Base-by-base conservation (phyloP, 1,140 invertebrate species). In the Saxidomus purpurata region DNA sequence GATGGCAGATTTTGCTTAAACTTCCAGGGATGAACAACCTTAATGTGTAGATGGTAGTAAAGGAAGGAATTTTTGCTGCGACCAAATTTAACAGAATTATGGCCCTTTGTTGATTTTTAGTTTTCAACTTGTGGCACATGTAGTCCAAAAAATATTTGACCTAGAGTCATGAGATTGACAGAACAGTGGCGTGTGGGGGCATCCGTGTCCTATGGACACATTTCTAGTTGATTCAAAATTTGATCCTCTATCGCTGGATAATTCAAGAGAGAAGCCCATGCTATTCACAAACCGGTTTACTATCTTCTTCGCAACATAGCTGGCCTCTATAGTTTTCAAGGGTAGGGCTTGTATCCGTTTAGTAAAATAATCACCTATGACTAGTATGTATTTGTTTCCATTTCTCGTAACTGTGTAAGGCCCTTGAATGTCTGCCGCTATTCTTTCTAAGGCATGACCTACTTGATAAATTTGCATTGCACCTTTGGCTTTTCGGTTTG, bases 191-290 rank as follows among this genome's bases (percentile, higher is more conserved):
- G n/a, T n/a, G n/a, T n/a, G n/a, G n/a, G n/a, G n/a, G n/a, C n/a
- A n/a, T n/a, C n/a, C n/a, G n/a, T n/a, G n/a, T n/a, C n/a, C n/a
- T n/a, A n/a, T n/a, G n/a, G n/a, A n/a, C n/a, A n/a, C n/a, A n/a
- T n/a, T n/a, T n/a, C n/a, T n/a, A n/a, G n/a, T 28, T 8, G 61
- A 77, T 52, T 90, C 31, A 59, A 92, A 91, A n/a, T 92, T 71
- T n/a, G 81, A 47, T 25, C 95, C 95, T 86, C 95, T 93, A 86
- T 96, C 95, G 1, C 94, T 85, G 36, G 94, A 89, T 25, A 96
- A 87, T 28, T 93, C 79, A 19, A 92, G 34, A 0, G 96, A 95
- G 1, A 94, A 88, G 13, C 96, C 96, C 87, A 93, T 94, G 3
- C 93, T 82, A 69, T 89, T 93, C 19, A 96, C 71, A 19, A 93